Conservation (phyloP, 2,113 vertebrate species). For the Ploceus nigricollis region DNA sequence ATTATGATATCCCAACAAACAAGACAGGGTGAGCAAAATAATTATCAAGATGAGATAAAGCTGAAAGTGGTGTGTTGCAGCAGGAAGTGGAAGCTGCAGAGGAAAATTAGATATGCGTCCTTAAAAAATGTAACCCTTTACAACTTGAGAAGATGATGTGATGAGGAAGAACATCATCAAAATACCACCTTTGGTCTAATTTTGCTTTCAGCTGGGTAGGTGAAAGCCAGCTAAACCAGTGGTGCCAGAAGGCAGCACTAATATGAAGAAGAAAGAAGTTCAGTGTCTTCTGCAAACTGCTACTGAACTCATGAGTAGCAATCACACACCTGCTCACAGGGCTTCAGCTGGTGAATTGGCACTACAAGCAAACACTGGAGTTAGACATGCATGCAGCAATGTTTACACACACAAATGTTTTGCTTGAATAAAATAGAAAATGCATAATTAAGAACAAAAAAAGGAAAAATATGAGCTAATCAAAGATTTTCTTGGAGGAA, state of each 20-base stretch:
- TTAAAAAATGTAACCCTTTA: neutral
- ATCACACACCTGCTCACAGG: neutral
- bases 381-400: fast-evolving
- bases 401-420: neutral
- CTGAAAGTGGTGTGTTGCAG: neutral
- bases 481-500: neutral
- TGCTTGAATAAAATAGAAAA: neutral
- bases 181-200: neutral
- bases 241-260: neutral
- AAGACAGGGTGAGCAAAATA: neutral
- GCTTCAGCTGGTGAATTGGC: neutral
- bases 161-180: neutral
- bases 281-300: neutral
- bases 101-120: neutral
- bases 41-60: neutral
- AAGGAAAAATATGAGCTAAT: neutral
- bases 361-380: neutral
- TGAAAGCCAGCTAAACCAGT: neutral
- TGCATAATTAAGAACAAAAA: neutral
- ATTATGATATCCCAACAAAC: neutral
- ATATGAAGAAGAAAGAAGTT: neutral
- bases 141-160: neutral
- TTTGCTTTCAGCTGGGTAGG: neutral
- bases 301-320: neutral
- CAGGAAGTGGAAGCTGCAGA: neutral